Base-by-base conservation (phyloP, 2,888 invertebrate species). In the Polyploca ridens region DNA sequence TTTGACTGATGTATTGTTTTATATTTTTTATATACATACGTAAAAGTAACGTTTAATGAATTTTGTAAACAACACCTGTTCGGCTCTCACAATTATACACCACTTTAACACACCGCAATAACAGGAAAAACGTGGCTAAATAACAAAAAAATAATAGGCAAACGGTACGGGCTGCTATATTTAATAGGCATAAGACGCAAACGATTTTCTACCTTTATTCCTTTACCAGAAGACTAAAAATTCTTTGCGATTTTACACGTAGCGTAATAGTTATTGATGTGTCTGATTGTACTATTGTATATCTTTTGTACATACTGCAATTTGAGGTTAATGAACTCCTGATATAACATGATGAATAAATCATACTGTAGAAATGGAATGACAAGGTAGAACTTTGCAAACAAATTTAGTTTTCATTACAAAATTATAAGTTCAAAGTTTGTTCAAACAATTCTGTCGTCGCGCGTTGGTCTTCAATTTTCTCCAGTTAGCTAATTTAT, bases 21-120 rank as follows among this genome's bases (percentile, higher is more conserved):
- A 33, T 14, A 35, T 33, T 33, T 58, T 58, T 35, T 58, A 58
- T 27, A 59, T 41, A 13, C 41, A 41, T 3, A 13, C 13, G 7
- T 13, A 41, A 41, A 38, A 38, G 38, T 38, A 38, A 38, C 10
- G 10, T 33, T 3, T 59, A 11, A 60, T 60, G n/a, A 59, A 59
- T 59, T 60, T 16, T 38, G 59, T 60, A 60, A n/a, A 16, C 35
- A 11, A 16, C 77, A 74, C 64, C 62, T 77, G 77, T 35, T 13
- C 0, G 16, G 38, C 73, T 77, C 76, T 49, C 77, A 75, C 65
- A 68, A 70, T 74, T 68, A 73, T 35, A 57, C 33, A 33, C 38
- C 35, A 38, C 54, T 44, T 63, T 60, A 11, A 67, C 68, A 60
- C 66, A 41, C 61, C 16, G 61, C 41, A 61, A 27, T 41, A 41